These are phyloP conservation scores for Pogonophryne albipinna DNA, from an alignment of 2,797 vertebrate genomes.

Conservation along the genomic window DNA sequence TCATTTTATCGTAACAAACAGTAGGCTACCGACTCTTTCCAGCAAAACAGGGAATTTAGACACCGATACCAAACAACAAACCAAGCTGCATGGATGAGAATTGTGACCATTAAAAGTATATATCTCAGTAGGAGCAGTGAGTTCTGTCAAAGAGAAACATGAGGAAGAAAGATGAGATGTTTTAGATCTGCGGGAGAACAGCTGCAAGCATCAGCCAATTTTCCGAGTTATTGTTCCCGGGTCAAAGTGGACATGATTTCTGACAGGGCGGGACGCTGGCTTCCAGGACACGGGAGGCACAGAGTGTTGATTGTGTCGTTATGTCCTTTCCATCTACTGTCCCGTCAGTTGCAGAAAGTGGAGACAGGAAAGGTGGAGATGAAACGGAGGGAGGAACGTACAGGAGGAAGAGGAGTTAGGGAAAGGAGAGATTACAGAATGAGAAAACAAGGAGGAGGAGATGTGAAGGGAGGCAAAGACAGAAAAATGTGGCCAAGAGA, in stretches of 20 bases:
- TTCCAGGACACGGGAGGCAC: slow-evolving; percentile 16
- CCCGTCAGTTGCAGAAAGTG: slow-evolving; percentile 15
- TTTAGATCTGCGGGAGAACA: slow-evolving; percentile 30
- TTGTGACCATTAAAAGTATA: slow-evolving; percentile 17
- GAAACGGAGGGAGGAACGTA: slow-evolving; percentile 4
- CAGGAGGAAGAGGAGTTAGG: background rate
- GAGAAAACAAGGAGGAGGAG: slow-evolving; percentile 5
- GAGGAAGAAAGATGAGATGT: slow-evolving; percentile 7
- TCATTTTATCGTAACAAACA: background rate
- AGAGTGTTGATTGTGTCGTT: slow-evolving; percentile 40
- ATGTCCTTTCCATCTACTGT: slow-evolving; percentile 39
- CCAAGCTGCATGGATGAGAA: background rate
- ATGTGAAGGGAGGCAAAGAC: background rate
- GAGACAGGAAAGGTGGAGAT: slow-evolving; percentile 27
- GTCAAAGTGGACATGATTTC: slow-evolving; percentile 35
- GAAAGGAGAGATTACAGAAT: slow-evolving; percentile 14
- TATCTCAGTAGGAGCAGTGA: background rate
- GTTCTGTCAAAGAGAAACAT: slow-evolving; percentile 18
- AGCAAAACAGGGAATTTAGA: slow-evolving; percentile 2
- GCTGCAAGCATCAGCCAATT: slow-evolving; percentile 18
- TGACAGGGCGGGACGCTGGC: slow-evolving; percentile 33
- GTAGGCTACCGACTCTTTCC: background rate
- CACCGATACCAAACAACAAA: background rate
- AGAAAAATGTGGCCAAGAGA: background rate
- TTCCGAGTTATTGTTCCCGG: slow-evolving; percentile 39